Evolutionary conservation across 2,888 invertebrate species (phyloP).

Genomic region (Listrodromus nycthemerus): DNA sequence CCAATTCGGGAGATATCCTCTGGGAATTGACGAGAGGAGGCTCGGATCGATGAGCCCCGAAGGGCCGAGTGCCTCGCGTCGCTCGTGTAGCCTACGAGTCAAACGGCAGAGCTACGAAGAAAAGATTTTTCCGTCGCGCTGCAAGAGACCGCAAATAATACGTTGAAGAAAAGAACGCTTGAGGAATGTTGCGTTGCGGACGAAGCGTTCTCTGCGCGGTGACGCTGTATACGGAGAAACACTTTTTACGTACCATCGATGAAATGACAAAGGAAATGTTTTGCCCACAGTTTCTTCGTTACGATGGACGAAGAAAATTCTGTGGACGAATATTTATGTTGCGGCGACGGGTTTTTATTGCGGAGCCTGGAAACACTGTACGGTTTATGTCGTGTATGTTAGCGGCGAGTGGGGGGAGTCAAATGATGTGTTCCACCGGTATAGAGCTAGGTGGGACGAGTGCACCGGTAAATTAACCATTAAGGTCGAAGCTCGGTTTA

Average conservation of each 20-base stretch:
- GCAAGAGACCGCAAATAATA: background rate
- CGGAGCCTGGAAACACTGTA: background rate
- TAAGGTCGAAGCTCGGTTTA: too few relatives aligned
- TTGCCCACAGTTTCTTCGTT: background rate
- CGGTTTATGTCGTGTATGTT: background rate
- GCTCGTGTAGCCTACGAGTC: background rate
- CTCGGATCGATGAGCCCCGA: slow-evolving; percentile 54
- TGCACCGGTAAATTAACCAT: too few relatives aligned
- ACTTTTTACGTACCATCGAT: background rate
- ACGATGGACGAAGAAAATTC: background rate
- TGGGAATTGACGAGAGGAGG: slow-evolving; percentile 44
- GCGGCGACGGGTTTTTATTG: background rate
- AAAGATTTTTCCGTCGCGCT: slow-evolving; percentile 8
- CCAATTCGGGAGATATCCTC: slow-evolving; percentile 25
- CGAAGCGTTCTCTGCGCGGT: background rate
- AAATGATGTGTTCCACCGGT: background rate
- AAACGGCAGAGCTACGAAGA: background rate
- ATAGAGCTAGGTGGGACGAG: too few relatives aligned
- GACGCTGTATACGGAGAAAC: background rate
- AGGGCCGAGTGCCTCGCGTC: slow-evolving; percentile 31
- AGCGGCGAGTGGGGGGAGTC: background rate
- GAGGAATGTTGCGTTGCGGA: background rate
- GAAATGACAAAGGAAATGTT: too few relatives aligned
- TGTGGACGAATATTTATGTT: background rate
- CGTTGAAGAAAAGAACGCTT: background rate